Evolutionary conservation across 35 echinoderm and acorn worm genomes (phyloP).

Genomic region (Patiria miniata): DNA sequence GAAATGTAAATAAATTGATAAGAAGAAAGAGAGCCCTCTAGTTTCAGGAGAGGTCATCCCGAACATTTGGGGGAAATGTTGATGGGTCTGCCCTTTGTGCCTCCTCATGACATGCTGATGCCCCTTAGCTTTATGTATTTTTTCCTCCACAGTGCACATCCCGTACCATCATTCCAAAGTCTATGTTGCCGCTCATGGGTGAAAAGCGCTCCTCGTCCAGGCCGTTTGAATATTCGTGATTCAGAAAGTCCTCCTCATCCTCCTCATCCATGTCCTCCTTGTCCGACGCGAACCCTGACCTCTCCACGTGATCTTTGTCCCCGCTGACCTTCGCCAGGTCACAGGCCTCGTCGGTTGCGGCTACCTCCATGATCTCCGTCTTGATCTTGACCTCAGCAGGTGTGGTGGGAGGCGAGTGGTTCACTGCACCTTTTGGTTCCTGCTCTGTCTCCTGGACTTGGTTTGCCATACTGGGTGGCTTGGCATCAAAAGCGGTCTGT

Average conservation of each 20-base stretch:
- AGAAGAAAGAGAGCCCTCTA: too few species aligned
- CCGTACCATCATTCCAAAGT: slow-evolving; percentile 1
- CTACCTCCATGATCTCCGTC: neutral
- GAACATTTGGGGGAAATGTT: too few species aligned
- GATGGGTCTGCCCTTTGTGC: too few species aligned
- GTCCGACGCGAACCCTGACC: neutral
- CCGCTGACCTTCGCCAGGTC: neutral
- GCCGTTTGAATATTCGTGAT: slow-evolving; percentile 15
- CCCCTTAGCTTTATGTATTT: too few species aligned
- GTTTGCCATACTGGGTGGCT: too few species aligned
- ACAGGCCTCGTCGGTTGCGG: neutral
- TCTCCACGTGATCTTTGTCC: neutral
- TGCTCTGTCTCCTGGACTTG: too few species aligned
- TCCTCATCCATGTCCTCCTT: slow-evolving; percentile 3
- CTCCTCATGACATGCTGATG: too few species aligned
- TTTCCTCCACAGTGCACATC: too few species aligned
- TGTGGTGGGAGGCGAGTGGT: neutral
- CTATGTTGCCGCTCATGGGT: neutral
- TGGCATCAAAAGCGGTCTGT: too few species aligned
- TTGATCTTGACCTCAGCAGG: neutral
- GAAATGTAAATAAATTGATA: too few species aligned
- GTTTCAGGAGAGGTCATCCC: too few species aligned
- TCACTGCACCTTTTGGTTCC: too few species aligned
- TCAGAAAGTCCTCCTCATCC: neutral
- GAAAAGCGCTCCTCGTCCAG: neutral